phyloP scores from a whole-genome alignment of 1,140 invertebrate genomes.

The Brachystomella parvula region DNA sequence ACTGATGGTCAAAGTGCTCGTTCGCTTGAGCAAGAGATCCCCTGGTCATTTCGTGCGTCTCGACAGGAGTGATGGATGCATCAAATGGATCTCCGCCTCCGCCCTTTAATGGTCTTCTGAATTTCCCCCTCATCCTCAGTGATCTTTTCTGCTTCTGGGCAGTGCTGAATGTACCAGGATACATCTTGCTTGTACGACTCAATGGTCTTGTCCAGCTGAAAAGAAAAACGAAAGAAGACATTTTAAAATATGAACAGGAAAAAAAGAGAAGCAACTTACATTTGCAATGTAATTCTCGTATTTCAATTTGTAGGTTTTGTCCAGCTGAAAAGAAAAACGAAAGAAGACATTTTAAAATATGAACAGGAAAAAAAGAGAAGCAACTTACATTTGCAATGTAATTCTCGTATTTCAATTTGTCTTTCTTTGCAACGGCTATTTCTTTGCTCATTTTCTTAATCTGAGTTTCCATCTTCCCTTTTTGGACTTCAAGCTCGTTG shows the following conservation, averaged over 20 bases:
- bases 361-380: neutral
- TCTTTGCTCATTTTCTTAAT: neutral
- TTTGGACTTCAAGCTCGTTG: neutral
- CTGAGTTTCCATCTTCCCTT: neutral
- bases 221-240: neutral
- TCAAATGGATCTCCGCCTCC: neutral
- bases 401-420: neutral
- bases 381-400: neutral
- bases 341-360: neutral
- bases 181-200: conserved; percentile 1
- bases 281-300: no score
- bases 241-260: neutral
- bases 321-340: neutral
- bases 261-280: neutral
- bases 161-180: conserved; percentile 1
- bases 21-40: neutral
- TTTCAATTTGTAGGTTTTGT: no score
- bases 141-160: neutral
- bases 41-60: neutral
- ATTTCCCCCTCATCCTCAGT: neutral
- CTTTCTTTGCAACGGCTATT: neutral
- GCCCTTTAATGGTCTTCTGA: neutral
- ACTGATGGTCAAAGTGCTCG: no score
- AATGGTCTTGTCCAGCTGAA: conserved; percentile 2
- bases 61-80: neutral